Percentiles rank a stretch among this genome's conserved stretches.
phyloP scores from a whole-genome alignment of 1,140 invertebrate species.

The Apis dorsata region DNA sequence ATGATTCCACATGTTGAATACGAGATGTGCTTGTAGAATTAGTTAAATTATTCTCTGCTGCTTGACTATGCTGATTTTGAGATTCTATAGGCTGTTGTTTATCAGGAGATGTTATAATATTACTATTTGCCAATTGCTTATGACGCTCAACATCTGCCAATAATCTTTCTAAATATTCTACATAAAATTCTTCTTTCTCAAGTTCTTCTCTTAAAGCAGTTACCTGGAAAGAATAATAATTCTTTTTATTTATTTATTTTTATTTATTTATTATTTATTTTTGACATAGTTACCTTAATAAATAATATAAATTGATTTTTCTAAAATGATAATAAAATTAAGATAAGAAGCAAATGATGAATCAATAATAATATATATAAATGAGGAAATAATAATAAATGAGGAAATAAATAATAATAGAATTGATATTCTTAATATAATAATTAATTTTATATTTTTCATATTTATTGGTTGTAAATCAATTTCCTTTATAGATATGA shows the following conservation, averaged over 20 bases:
- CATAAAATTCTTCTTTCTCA: constrained; percentile 94
- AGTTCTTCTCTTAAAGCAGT: constrained; percentile 89
- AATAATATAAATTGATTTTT: constrained; percentile 12
- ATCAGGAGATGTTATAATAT: constrained; percentile 38
- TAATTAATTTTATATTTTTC: background rate
- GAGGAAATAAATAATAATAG: background rate
- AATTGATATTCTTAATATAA: background rate
- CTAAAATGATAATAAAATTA: background rate
- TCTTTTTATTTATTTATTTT: background rate
- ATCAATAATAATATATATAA: background rate
- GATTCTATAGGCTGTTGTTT: constrained; percentile 60
- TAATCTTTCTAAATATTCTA: constrained; percentile 91
- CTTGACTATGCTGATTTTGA: constrained; percentile 61
- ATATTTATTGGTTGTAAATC: background rate
- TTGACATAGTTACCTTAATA: background rate
- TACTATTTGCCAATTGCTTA: constrained; percentile 78
- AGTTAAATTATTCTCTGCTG: constrained; percentile 62
- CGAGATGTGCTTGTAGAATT: constrained; percentile 50
- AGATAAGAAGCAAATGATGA: background rate
- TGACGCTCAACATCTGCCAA: constrained; percentile 90
- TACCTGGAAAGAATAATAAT: constrained; percentile 76
- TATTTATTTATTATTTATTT: background rate
- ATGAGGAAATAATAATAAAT: background rate
- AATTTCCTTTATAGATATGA: constrained; percentile 7
- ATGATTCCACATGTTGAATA: constrained; percentile 61